Conservation (phyloP, 2,113 vertebrate genomes). For the Pongo abelii region DNA sequence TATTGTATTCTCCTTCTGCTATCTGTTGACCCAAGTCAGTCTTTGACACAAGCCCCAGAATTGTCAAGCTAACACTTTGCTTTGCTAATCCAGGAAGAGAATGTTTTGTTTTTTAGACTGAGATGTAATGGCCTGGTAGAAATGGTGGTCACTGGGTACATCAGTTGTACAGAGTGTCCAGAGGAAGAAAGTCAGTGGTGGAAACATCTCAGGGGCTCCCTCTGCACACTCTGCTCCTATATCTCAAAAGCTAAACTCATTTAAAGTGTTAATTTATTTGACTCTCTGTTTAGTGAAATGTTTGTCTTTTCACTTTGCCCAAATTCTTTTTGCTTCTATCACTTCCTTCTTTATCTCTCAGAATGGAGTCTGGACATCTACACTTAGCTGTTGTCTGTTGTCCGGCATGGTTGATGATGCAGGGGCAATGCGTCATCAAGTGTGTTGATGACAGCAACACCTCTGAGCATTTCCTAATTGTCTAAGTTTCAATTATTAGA, state of each 20-base stretch:
- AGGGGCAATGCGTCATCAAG: not conserved
- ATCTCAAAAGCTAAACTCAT: not conserved
- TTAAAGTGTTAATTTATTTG: not conserved
- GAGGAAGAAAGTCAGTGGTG: not conserved
- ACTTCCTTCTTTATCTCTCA: not conserved
- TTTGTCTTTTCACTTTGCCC: not conserved
- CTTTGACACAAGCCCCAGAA: not conserved
- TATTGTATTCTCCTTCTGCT: not conserved
- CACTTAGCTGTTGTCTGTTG: not conserved
- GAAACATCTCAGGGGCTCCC: not conserved
- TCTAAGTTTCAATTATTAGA: not conserved
- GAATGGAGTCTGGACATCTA: not conserved
- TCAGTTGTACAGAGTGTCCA: not conserved
- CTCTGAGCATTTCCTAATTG: not conserved
- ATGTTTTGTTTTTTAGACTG: not conserved
- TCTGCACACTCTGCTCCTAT: not conserved
- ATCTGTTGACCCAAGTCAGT: not conserved
- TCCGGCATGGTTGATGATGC: not conserved
- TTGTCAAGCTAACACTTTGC: not conserved
- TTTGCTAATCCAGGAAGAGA: not conserved
- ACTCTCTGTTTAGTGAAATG: not conserved
- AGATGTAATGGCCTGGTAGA: not conserved
- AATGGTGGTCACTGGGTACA: not conserved
- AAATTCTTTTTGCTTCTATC: not conserved
- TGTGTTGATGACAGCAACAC: not conserved